Base-by-base conservation (phyloP, 2,113 vertebrate genomes). In the Labrus mixtus region DNA sequence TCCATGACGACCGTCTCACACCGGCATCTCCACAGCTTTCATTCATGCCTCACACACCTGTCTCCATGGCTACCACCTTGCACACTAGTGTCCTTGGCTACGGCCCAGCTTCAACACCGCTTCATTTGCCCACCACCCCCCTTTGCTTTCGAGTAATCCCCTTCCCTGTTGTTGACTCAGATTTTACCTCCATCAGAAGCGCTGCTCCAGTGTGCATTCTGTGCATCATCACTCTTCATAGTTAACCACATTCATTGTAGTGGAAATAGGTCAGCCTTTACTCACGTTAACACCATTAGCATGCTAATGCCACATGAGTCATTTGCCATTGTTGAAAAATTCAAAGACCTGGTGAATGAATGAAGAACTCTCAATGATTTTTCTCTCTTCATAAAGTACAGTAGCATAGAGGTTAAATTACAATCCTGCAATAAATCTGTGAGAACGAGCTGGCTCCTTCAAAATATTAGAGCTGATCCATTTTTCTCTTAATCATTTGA, bases 11-110 rank as follows among this genome's bases (percentile, higher is more conserved):
- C 63, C 69, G 56, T 25, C 46, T 48, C 46, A 51, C 84, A 87
- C 84, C 89, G 83, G 87, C 91, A 90, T 90, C 89, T 87, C 89
- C 87, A 91, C 91, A 83, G 68, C 87, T 17, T 87, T 90, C 82
- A 51, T 73, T 48, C 46, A 48, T 48, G 46, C 46, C 88, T 90
- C 77, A 76, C 86, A 90, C 91, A 89, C 88, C 91, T 91, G 90
- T 91, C 90, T 88, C 90, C 87, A 92, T 92, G 89, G 73, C 83
- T 75, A 92, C 90, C 88, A 87, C 83, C 87, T 88, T 87, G 81
- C 84, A 83, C 74, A 81, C 87, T 78, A 68, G 74, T 82, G 87
- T 90, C 90, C 88, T 90, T 91, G 90, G 88, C 90, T 81, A 36
- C 37, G 36, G 76, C 77, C 77, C 84, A 78, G 78, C 76, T 51